These are phyloP conservation scores for Sacculina carcini DNA, from an alignment of 2,888 invertebrate genomes.

Conservation along the genomic window DNA sequence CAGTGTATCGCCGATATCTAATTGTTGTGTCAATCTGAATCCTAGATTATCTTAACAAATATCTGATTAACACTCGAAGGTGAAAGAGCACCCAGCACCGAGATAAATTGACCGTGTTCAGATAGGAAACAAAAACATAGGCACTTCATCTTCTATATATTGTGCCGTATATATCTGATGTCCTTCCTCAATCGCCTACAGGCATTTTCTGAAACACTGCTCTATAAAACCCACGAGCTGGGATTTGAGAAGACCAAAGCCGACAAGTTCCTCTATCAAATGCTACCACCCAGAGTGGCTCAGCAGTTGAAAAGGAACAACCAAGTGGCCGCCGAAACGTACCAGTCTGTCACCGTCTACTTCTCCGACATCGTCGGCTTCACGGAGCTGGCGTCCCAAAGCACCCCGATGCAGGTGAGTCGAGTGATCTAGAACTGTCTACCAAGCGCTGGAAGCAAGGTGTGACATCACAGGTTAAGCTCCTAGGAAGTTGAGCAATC, in stretches of 20 bases:
- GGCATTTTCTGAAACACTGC: constrained; percentile 22
- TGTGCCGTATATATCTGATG: not conserved
- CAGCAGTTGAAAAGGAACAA: constrained; percentile 27
- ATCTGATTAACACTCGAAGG: too few relatives aligned
- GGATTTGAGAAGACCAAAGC: constrained; percentile 30
- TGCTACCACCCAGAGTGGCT: constrained; percentile 30
- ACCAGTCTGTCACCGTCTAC: constrained; percentile 12
- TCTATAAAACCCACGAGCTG: constrained; percentile 21
- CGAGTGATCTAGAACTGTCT: too few relatives aligned
- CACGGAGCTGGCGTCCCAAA: constrained; percentile 11
- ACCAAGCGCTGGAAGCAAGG: too few relatives aligned
- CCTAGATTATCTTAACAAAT: too few relatives aligned
- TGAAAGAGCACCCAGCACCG: too few relatives aligned
- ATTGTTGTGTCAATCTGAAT: too few relatives aligned
- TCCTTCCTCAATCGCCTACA: constrained; percentile 6
- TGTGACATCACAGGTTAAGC: too few relatives aligned
- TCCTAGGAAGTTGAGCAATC: too few relatives aligned
- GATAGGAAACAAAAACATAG: not conserved
- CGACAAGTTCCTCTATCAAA: constrained; percentile 29
- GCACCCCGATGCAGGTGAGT: constrained; percentile 11
- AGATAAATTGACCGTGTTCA: not conserved
- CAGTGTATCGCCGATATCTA: too few relatives aligned
- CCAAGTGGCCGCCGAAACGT: constrained; percentile 18
- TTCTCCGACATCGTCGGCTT: constrained; percentile 14
- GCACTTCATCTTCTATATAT: not conserved